Evolutionary conservation across 2,113 vertebrate genomes (phyloP), one percentile per base, ranked within the genome.

Genomic region (Chascanopsetta lugubris): DNA sequence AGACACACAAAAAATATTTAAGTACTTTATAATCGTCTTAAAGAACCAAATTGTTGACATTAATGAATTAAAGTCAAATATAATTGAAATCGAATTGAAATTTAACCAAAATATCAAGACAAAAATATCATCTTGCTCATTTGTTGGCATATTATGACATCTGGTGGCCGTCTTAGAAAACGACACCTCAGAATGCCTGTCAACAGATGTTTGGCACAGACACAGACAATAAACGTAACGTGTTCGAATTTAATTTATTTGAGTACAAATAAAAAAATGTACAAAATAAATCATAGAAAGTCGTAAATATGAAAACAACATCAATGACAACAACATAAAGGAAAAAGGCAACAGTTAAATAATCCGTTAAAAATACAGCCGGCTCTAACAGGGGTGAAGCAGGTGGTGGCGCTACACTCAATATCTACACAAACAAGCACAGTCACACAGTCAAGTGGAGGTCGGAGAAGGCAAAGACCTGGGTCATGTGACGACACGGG

Each of bases 231-330:
- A 11, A 20, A 18, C 17, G 20, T 26, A 3, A 7, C 10, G 49
- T 45, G 34, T 75, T 66, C 70, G 48, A 72, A 73, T 73, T 56
- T 12, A 69, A 77, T 84, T 88, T 82, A 78, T 92, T 91, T 87
- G 48, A 66, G 82, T 88, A 91, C 77, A 91, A 91, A 91, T 88
- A 84, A 87, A 88, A 83, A 90, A 85, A 86, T 53, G 61, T 92
- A 92, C 80, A 93, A 93, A 93, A 92, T 80, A 75, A 92, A 90
- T 58, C 75, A 78, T 90, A 90, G 87, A 90, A 93, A 93, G 90
- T 86, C 69, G 55, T 68, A 84, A 81, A 88, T 85, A 89, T 73
- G 70, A 88, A 88, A 91, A 85, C 69, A 70, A 86, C 55, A 26
- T 47, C 59, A 64, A 82, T 42, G 84, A 82, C 70, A 79, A 86